Conservation (phyloP, 1,140 invertebrate species). For the Tribolium castaneum region DNA sequence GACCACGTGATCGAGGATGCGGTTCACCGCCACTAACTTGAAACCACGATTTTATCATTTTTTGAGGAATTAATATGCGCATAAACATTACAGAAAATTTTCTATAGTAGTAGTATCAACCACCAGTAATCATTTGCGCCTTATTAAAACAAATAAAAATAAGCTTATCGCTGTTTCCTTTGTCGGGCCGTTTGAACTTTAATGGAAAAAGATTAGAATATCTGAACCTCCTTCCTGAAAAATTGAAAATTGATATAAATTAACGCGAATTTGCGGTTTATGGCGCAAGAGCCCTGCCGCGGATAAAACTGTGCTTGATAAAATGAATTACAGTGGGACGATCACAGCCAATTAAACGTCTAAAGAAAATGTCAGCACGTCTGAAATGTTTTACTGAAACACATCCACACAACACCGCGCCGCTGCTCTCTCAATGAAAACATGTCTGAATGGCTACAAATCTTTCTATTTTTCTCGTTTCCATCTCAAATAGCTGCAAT, state of each 20-base stretch:
- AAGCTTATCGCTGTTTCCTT: not conserved
- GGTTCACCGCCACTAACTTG: not conserved
- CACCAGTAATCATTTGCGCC: not conserved
- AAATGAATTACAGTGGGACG: not conserved
- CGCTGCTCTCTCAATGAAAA: constrained; percentile 17
- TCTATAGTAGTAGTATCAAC: not conserved
- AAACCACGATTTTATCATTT: constrained; percentile 1
- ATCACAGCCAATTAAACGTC: constrained; percentile 16
- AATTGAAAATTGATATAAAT: not conserved
- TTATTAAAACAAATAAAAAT: not conserved
- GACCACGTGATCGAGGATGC: not conserved
- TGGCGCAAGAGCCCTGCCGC: not conserved
- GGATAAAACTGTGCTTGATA: not conserved
- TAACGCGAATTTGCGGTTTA: not conserved
- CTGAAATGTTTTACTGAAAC: constrained; percentile 10
- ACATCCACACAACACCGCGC: not conserved
- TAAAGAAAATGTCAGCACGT: constrained; percentile 10
- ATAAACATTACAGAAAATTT: not conserved
- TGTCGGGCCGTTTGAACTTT: not conserved
- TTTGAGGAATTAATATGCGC: not conserved
- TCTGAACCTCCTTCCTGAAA: not conserved
- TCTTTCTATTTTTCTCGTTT: constrained; percentile 13
- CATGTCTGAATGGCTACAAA: constrained; percentile 26
- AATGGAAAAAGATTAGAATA: not conserved
- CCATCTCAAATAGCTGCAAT: constrained; percentile 39